Base-by-base conservation (phyloP, 1,140 invertebrate species). In the Plodia interpunctella region DNA sequence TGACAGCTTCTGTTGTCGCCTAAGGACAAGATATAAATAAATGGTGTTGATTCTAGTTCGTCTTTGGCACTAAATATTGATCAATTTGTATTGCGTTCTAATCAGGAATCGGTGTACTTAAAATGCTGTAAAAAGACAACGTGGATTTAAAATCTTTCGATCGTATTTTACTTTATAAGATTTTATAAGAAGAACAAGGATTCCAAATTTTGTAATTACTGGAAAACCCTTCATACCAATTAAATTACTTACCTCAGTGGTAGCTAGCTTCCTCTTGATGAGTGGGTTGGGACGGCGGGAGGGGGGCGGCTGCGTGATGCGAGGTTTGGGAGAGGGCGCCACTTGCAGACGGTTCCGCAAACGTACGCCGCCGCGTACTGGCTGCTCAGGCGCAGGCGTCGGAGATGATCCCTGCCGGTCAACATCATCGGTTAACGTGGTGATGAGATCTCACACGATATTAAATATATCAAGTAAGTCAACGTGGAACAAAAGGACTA, bases 1-100 rank as follows among this genome's bases (percentile, higher is more conserved):
- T 86, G 5, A 76, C 59, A 3, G 83, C 72, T 72, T 88, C 85
- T 8, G 85, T 88, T 35, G 83, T 80, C 51, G 82, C 78, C 85
- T 88, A 65, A 20, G 13, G n/a, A 11, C 13, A 15, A 44, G 2
- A 2, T 38, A 38, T 11, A 11, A 5, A 17, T 44, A 4, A 1
- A n/a, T 44, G 5, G n/a, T 44, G 15, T 2, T 5, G 6, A 8
- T 6, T 9, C 28, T 28, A 28, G 9, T 28, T 28, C 9, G 3
- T 5, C 4, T 28, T 28, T 5, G 9, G 28, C 28, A 9, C 3
- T 9, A 5, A 32, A 32, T 5, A 9, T n/a, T n/a, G n/a, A n/a
- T n/a, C n/a, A n/a, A n/a, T n/a, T n/a, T n/a, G n/a, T n/a, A n/a
- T n/a, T n/a, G n/a, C n/a, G n/a, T n/a, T n/a, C n/a, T n/a, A n/a